A percentile compares a stretch with the other conserved stretches of the same genome.
Evolutionary conservation across 2,888 invertebrate genomes (phyloP).

Genomic region (Digitonthophagus gazella): DNA sequence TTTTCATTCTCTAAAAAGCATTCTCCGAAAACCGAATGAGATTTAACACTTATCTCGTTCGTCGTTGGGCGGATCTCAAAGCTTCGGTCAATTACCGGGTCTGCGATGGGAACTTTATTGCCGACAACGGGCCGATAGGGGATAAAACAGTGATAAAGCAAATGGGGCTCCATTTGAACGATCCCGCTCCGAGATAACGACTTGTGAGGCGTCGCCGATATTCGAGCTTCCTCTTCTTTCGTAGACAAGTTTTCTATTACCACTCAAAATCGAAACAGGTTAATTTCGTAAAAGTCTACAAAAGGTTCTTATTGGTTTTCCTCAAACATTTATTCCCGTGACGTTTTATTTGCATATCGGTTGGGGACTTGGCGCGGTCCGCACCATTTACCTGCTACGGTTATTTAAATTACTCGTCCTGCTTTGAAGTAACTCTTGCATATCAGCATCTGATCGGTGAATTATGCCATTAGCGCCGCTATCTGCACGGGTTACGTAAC

Average conservation of each 20-base stretch:
- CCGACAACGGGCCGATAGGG: background rate
- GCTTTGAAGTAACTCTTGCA: conserved; percentile 12
- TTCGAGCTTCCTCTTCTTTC: background rate
- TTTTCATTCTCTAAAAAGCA: background rate
- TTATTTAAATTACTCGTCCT: background rate
- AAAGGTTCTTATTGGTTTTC: background rate
- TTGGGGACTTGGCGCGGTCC: background rate
- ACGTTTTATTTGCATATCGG: background rate
- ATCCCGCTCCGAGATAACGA: background rate
- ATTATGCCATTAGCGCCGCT: conserved; percentile 38
- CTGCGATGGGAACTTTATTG: background rate
- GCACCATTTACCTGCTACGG: background rate
- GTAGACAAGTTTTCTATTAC: background rate
- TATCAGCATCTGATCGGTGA: conserved; percentile 40
- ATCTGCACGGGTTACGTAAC: conserved; percentile 30
- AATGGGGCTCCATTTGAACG: background rate
- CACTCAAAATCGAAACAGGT: too few relatives aligned
- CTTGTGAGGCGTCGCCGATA: background rate
- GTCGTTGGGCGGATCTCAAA: background rate
- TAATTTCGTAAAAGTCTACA: too few relatives aligned
- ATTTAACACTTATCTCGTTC: background rate
- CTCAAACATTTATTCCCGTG: background rate
- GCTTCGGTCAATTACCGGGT: background rate
- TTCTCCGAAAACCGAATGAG: background rate
- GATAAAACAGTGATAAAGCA: background rate